Evolutionary conservation across 2,888 invertebrate species (phyloP).

Genomic region (Cerceris ruficornis): DNA sequence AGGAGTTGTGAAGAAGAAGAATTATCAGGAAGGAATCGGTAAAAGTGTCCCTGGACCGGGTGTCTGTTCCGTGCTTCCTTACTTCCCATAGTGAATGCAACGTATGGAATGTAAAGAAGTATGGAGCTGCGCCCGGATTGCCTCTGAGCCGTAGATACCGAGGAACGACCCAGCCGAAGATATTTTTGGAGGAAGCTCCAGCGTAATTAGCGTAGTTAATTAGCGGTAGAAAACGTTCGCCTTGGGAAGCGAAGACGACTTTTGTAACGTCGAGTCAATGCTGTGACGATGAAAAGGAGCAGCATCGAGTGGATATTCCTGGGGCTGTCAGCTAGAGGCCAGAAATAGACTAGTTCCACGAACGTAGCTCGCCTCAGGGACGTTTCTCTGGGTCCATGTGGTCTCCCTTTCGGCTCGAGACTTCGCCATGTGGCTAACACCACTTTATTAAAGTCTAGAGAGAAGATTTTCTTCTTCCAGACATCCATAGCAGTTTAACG

Average conservation of each 20-base stretch:
- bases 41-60: slow-evolving; percentile 80
- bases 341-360: slow-evolving; percentile 64
- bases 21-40: background rate
- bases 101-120: slow-evolving; percentile 99
- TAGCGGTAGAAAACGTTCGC: no score
- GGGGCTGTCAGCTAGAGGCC: slow-evolving; percentile 48
- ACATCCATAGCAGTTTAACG: background rate
- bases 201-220: no score
- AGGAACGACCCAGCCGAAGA: background rate
- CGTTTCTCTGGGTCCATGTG: slow-evolving; percentile 58
- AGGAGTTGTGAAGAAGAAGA: background rate
- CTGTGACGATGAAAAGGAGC: slow-evolving; percentile 8
- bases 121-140: slow-evolving; percentile 86
- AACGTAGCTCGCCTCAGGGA: slow-evolving; percentile 44
- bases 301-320: slow-evolving; percentile 19
- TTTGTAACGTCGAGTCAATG: background rate
- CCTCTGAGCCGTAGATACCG: slow-evolving; percentile 40
- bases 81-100: slow-evolving; percentile 94
- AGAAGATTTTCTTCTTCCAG: slow-evolving; percentile 34
- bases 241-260: background rate
- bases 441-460: slow-evolving; percentile 52
- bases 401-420: slow-evolving; percentile 61
- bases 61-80: slow-evolving; percentile 96
- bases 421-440: slow-evolving; percentile 64
- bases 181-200: no score